A percentile compares a stretch with the other conserved stretches of the same genome.
phyloP scores from a whole-genome alignment of 1,140 invertebrate species.

The Wasmannia auropunctata region DNA sequence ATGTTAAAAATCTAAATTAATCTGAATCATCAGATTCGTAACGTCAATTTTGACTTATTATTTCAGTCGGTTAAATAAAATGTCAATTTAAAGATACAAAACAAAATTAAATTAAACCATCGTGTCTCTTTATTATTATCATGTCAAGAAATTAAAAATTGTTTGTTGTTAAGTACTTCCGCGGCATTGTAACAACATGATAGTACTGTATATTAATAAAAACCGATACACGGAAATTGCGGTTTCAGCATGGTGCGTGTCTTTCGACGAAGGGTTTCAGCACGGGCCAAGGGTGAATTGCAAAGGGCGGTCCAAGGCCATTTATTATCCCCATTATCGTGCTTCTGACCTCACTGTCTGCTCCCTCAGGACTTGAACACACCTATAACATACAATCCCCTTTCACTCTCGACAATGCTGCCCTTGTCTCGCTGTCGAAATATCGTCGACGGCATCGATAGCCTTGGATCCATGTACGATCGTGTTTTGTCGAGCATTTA shows the following conservation, averaged over 20 bases:
- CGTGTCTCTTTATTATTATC: not conserved
- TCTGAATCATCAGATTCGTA: not conserved
- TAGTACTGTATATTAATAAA: constrained; percentile 49
- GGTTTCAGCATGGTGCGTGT: constrained; percentile 43
- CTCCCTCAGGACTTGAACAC: constrained; percentile 41
- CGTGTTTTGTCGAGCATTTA: constrained; percentile 51
- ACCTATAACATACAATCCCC: constrained; percentile 66
- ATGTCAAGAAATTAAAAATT: not conserved
- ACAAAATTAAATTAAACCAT: not conserved
- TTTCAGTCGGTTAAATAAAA: not conserved
- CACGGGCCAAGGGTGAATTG: constrained; percentile 59
- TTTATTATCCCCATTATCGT: constrained; percentile 78
- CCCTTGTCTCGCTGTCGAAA: constrained; percentile 59
- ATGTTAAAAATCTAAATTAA: not conserved
- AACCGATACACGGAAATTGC: constrained; percentile 54
- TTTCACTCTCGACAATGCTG: constrained; percentile 66
- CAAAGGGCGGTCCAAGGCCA: constrained; percentile 67
- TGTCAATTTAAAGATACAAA: not conserved
- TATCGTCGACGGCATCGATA: constrained; percentile 61
- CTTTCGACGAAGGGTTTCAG: constrained; percentile 35
- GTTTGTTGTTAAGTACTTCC: not conserved
- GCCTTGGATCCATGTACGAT: constrained; percentile 43
- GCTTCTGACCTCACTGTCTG: constrained; percentile 64
- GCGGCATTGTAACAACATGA: not conserved
- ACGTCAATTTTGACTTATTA: not conserved